A percentile compares a stretch with the other conserved stretches of the same genome.
Conservation (phyloP, 2,113 vertebrate species). For the Cichladusa arquata region DNA sequence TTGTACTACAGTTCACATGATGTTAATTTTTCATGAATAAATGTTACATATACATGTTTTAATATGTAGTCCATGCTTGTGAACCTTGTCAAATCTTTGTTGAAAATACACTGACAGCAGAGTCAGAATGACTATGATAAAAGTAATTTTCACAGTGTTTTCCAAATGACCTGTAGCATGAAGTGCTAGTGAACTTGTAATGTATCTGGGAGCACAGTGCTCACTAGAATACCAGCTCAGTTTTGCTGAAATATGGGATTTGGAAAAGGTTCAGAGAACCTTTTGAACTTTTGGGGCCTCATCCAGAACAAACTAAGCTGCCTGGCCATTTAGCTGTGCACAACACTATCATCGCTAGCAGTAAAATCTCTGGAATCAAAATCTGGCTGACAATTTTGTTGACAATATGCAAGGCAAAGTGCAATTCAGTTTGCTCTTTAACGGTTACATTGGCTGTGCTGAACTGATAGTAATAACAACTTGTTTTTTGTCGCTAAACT, state of each 20-base stretch:
- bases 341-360: background rate
- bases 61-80: background rate
- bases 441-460: slow-evolving; percentile 15
- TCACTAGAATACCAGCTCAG: background rate
- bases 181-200: background rate
- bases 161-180: background rate
- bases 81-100: background rate
- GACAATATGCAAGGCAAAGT: background rate
- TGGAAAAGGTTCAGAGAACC: background rate
- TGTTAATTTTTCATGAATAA: background rate
- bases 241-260: background rate
- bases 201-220: background rate
- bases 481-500: slow-evolving; percentile 40
- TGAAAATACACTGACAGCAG: background rate
- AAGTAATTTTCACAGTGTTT: background rate
- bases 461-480: slow-evolving; percentile 55
- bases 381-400: slow-evolving; percentile 15
- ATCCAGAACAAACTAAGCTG: background rate
- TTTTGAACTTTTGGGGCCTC: background rate
- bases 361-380: slow-evolving; percentile 42
- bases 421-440: slow-evolving; percentile 20
- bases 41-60: background rate
- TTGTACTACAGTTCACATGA: background rate
- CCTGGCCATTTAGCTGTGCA: background rate
- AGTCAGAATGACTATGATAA: background rate